Percentiles rank a stretch among this genome's conserved stretches.
Conservation (phyloP, 92 coral and sea anemone species). For the Bergia sp. region DNA sequence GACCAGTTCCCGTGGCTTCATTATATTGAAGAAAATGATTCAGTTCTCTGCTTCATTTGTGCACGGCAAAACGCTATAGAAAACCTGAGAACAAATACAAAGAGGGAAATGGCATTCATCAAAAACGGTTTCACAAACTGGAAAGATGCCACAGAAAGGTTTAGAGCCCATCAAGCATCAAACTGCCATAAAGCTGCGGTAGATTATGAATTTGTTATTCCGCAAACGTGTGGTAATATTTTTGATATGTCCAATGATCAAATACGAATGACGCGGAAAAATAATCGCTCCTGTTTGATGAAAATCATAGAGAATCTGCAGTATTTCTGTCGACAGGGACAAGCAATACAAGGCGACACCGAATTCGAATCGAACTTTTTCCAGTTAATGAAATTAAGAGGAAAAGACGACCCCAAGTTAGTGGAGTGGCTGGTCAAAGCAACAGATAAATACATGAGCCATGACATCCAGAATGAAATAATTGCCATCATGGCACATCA, state of each 20-base stretch:
- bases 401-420: conserved; percentile 57
- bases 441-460: conserved; percentile 42
- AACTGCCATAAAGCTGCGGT: conserved; percentile 41
- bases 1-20: conserved; percentile 37
- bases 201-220: conserved; percentile 33
- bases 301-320: conserved; percentile 65
- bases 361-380: conserved; percentile 61
- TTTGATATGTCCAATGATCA: conserved; percentile 31
- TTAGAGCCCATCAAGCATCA: conserved; percentile 36
- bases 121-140: conserved; percentile 41
- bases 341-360: conserved; percentile 63
- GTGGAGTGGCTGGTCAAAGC: conserved; percentile 26
- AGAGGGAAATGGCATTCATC: conserved; percentile 30
- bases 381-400: conserved; percentile 64
- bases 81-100: conserved; percentile 40
- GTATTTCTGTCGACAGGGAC: conserved; percentile 60
- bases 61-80: conserved; percentile 24
- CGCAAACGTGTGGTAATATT: neutral
- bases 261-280: conserved; percentile 32
- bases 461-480: conserved; percentile 61
- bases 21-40: conserved; percentile 35
- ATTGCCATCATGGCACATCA: conserved; percentile 63
- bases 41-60: conserved; percentile 37
- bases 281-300: conserved; percentile 44
- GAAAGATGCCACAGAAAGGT: conserved; percentile 39